Conservation (phyloP, 2,113 vertebrate genomes). For the Cebus imitator region DNA sequence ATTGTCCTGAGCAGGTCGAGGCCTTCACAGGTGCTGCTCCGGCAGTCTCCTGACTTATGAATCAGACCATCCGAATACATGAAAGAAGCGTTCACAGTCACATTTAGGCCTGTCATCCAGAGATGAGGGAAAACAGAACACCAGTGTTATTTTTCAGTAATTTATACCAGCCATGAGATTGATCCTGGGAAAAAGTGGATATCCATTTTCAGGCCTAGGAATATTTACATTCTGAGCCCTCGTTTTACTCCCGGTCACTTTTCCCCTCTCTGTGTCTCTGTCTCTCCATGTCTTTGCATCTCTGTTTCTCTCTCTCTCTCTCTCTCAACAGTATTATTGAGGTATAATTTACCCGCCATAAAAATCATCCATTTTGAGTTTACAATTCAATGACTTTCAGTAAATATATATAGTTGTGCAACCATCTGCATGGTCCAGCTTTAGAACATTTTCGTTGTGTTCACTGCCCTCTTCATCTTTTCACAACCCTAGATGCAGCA, state of each 20-base stretch:
- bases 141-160: not conserved
- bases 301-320: not conserved
- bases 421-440: not conserved
- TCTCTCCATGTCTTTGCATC: not conserved
- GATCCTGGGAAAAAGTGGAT: not conserved
- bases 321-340: not conserved
- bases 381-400: not conserved
- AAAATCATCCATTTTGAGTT: not conserved
- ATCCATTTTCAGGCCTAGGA: not conserved
- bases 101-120: conserved; percentile 73
- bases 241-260: not conserved
- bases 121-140: conserved; percentile 17
- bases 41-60: conserved; percentile 90
- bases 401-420: not conserved
- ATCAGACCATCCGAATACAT: conserved; percentile 82
- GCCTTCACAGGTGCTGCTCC: conserved; percentile 95
- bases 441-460: not conserved
- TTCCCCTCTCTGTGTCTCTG: not conserved
- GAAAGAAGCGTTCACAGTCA: conserved; percentile 81
- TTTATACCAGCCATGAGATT: not conserved
- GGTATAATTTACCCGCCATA: not conserved
- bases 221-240: not conserved
- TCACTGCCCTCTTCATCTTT: not conserved
- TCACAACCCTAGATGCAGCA: not conserved
- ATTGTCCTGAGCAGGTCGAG: conserved; percentile 90